Base-by-base conservation (phyloP, 2,113 vertebrate species). In the Microcebus griseorufus region DNA sequence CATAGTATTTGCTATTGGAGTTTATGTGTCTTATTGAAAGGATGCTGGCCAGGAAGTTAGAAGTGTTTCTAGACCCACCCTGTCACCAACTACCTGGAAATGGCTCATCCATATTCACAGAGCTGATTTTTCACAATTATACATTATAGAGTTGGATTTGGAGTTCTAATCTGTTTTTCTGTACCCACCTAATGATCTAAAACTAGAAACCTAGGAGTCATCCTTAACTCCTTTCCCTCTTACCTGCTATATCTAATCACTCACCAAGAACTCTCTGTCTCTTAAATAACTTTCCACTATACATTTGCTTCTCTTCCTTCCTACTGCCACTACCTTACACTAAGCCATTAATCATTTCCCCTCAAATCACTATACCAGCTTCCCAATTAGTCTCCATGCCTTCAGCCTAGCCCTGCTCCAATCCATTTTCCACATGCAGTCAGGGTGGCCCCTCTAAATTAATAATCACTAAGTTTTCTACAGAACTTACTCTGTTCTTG, bases 1-100 rank as follows among this genome's bases (percentile, higher is more conserved):
- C 84, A 84, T 84, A 27, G 58, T 53, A 84, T 93, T 83, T 94
- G 92, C 92, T 79, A 18, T 20, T 80, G 13, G 22, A 95, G 18
- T 95, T 69, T 78, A 34, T 80, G 34, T 55, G 29, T 76, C 45
- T 78, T 58, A 18, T 14, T 96, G 62, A 64, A 93, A 87, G 69
- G n/a, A 34, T 45, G 37, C 67, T 78, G 60, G 39, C 53, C 5
- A n/a, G 73, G 62, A 93, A 78, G 48, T 60, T 14, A 37, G 45
- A 93, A 96, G 64, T 69, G 37, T 90, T 69, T 89, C 51, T 32
- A n/a, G 16, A 42, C 23, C 75, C 34, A 37, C 12, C 64, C 69
- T 78, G 29, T 53, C 10, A 18, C 34, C 72, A 45, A 76, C 65
- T 72, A 22, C 16, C 20, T 88, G n/a, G 13, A 6, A 45, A 58